These are phyloP conservation scores for zebrafish (Danio rerio) DNA, from an alignment of 2,113 vertebrate genomes.

Conservation along the genomic window DNA sequence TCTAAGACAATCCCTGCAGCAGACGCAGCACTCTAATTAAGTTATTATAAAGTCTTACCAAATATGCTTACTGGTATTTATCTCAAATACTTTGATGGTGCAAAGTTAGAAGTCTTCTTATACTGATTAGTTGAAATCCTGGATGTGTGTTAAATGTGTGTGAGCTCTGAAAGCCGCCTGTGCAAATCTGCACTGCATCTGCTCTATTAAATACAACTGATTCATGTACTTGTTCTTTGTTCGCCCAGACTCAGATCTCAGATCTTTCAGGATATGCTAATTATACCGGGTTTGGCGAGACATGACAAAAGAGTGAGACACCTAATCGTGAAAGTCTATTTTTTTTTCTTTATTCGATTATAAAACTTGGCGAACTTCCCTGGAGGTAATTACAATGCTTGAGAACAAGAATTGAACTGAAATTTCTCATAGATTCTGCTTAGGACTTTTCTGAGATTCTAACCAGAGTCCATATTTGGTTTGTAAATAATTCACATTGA, in stretches of 20 bases:
- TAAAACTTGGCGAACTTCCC: neutral
- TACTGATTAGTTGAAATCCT: neutral
- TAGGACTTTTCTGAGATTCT: neutral
- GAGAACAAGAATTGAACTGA: neutral
- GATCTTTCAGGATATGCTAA: neutral
- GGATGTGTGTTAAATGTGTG: neutral
- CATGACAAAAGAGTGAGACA: neutral
- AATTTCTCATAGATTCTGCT: neutral
- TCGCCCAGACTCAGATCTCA: neutral
- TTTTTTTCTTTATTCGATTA: neutral
- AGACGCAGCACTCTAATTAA: neutral
- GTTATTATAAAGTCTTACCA: neutral
- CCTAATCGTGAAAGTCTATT: neutral
- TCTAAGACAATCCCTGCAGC: neutral
- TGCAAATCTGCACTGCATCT: conserved; percentile 1
- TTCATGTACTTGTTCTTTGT: neutral
- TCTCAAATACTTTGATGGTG: conserved; percentile 8
- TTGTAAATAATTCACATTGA: too few relatives aligned
- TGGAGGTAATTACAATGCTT: neutral
- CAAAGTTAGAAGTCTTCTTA: neutral
- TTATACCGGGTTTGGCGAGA: neutral
- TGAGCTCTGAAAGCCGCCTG: neutral
- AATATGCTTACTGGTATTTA: neutral
- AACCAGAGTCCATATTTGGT: neutral
- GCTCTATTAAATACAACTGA: neutral